Base-by-base conservation (phyloP, 1,140 invertebrate species). In the Thalassaphorura encarpata region DNA sequence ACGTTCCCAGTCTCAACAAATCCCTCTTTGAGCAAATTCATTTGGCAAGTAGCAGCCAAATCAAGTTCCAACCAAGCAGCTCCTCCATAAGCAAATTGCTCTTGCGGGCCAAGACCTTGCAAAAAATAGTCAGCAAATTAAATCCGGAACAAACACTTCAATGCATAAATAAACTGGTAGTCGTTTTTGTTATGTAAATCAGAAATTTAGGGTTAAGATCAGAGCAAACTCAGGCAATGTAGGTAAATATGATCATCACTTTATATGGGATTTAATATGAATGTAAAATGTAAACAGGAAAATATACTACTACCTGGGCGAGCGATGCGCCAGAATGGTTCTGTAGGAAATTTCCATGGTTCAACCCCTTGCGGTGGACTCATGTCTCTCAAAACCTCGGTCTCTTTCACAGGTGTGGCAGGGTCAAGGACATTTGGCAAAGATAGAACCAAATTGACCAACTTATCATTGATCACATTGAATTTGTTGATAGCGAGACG, bases 361-460 rank as follows among this genome's bases (percentile, higher is more conserved):
- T 36, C 41, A 0, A 36, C 40, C 0, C 19, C 39, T 0, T 49
- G 0, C 2, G 52, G 41, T 24, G 47, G 40, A 2, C 21, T 4
- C 26, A n/a, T 33, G 15, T 55, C 31, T n/a, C 41, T 39, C 19
- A 81, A 33, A 60, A 80, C 58, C n/a, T 69, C 64, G 42, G 68
- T 55, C 3, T 64, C 40, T 21, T 64, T 29, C 2, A 26, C 27
- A 3, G 83, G 82, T 26, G 82, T 84, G 41, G 69, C 70, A n/a
- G 68, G 51, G 70, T 86, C 79, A 21, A 86, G 62, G 49, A 67
- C 60, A 66, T 83, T 85, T 0, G 85, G 84, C 45, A 87, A 63
- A 64, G 73, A 74, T 39, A 86, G 70, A 0, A 80, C 72, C 48
- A 70, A 69, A 64, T 83, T 79, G 64, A 84, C 79, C 40, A 84